Evolutionary conservation across 1,140 invertebrate genomes (phyloP).

Genomic region (Anthonomus grandis): DNA sequence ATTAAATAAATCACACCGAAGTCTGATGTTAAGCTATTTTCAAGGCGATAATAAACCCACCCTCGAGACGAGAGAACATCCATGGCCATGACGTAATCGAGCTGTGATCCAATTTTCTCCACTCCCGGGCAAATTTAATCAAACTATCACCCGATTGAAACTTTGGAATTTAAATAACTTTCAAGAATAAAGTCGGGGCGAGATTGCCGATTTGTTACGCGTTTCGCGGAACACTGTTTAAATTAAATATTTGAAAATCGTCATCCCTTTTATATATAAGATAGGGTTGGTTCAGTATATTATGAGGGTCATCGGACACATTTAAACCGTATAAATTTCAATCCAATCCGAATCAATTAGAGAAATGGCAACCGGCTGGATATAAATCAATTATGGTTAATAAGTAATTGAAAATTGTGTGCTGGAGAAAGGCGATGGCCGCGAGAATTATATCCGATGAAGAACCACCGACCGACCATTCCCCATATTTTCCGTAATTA

Average conservation of each 20-base stretch:
- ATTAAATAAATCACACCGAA: no score
- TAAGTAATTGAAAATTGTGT: slow-evolving; percentile 28
- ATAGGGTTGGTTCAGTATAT: no score
- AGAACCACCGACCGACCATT: slow-evolving; percentile 15
- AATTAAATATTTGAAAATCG: slow-evolving; percentile 28
- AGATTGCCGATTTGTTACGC: slow-evolving; percentile 32
- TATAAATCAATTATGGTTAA: slow-evolving; percentile 29
- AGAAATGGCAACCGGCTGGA: slow-evolving; percentile 14
- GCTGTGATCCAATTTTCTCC: slow-evolving; percentile 16
- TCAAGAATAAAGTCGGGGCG: slow-evolving; percentile 28
- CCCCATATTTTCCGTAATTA: slow-evolving; percentile 25
- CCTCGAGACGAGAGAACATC: no score
- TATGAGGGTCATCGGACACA: no score
- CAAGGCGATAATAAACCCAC: no score
- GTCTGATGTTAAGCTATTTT: no score
- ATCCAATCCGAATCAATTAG: slow-evolving; percentile 26
- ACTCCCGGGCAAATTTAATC: slow-evolving; percentile 26
- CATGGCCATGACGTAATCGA: no score
- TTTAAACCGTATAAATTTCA: slow-evolving; percentile 27
- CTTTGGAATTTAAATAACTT: slow-evolving; percentile 32
- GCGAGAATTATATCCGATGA: slow-evolving; percentile 23
- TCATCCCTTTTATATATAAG: no score
- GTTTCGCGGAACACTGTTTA: slow-evolving; percentile 28
- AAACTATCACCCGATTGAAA: slow-evolving; percentile 28
- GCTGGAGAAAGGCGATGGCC: slow-evolving; percentile 22